Evolutionary conservation across 2,113 vertebrate genomes (phyloP), one percentile per base, ranked within the genome.

Genomic region (Clupea harengus): DNA sequence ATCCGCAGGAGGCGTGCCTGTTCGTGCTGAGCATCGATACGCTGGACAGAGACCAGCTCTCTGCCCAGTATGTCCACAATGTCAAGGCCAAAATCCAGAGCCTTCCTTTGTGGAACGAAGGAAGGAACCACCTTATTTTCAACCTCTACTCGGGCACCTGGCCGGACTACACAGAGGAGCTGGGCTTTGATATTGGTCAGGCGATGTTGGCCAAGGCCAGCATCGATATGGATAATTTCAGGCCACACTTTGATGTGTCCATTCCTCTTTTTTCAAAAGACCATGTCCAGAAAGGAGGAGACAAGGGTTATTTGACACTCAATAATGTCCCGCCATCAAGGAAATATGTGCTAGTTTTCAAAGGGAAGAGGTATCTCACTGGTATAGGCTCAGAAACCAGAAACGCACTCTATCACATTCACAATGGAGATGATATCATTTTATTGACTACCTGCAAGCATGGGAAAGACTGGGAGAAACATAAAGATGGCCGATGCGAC

Each of bases 371-470:
- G 17, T 96, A 96, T 90, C 92, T 96, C 22, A 96, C 95, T 0
- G 95, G 95, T 60, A 96, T 96, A 0, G 95, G 95, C 0, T 96
- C 95, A 0, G 95, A 96, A 92, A 96, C 95, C 0, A 94, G 95
- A 92, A 96, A 96, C 20, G 95, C 95, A 82, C 92, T 96, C 82
- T 94, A 96, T 90, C 95, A 96, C 89, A 91, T 96, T 91, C 93
- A 96, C 92, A 96, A 96, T 50, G 94, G 93, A 85, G 92, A 95
- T 39, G 95, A 96, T 90, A 91, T 96, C 46, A 88, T 96, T 82
- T 94, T 96, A 87, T 91, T 96, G 92, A 96, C 95, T 82, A 96
- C 95, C 4, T 96, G 95, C 84, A 95, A 94, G 88, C 95, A 96
- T 7, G 95, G 95, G 45, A 96, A 95, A 87, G 95, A 96, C 92